Percentiles rank a stretch among this genome's conserved stretches.
These are phyloP conservation scores for Odobenus rosmarus DNA, from an alignment of 2,113 vertebrate genomes.

Conservation along the genomic window DNA sequence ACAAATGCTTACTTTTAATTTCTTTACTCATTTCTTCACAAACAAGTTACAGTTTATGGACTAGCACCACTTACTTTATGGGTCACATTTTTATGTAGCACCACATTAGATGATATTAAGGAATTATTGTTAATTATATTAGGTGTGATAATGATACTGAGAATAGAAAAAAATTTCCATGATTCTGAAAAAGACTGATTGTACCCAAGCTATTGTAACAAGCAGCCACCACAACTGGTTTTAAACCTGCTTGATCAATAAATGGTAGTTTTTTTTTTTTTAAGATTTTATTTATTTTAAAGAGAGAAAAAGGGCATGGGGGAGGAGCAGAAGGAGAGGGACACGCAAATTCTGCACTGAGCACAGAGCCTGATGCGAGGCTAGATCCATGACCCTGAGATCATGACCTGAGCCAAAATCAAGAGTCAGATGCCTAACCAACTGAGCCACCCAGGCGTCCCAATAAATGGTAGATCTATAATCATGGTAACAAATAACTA, in stretches of 20 bases:
- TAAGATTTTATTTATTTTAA: not conserved
- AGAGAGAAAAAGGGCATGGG: not conserved
- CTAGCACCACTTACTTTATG: not conserved
- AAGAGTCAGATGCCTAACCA: not conserved
- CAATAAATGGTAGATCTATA: not conserved
- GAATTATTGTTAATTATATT: not conserved
- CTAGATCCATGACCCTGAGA: not conserved
- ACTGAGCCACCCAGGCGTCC: not conserved
- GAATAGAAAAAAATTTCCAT: not conserved
- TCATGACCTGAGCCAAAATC: not conserved
- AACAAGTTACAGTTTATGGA: not conserved
- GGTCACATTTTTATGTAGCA: not conserved
- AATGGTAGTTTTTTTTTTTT: not conserved
- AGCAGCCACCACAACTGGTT: not conserved
- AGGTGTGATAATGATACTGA: not conserved
- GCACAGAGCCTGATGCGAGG: not conserved
- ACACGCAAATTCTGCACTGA: not conserved
- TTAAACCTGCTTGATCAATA: not conserved
- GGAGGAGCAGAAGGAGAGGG: not conserved
- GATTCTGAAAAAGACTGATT: not conserved
- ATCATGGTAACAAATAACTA: not conserved
- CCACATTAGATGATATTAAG: not conserved
- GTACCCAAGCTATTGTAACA: not conserved
- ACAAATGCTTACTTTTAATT: not conserved
- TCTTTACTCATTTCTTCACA: not conserved